Percentiles rank a stretch among this genome's conserved stretches.
These are phyloP conservation scores for Lydus trimaculatus DNA, from an alignment of 2,888 invertebrate species.

Conservation along the genomic window DNA sequence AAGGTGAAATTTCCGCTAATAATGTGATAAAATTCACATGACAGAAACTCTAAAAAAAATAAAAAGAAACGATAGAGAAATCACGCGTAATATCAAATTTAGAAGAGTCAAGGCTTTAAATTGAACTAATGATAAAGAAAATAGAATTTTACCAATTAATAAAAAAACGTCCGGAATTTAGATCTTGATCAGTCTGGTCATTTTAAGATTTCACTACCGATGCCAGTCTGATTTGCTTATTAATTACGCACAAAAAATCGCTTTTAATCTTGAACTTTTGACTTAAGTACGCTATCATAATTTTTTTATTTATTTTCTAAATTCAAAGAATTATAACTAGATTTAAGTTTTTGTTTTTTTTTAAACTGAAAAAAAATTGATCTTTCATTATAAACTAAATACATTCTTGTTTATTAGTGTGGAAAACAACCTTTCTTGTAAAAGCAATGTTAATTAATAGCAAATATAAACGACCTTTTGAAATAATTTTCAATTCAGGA, in stretches of 20 bases:
- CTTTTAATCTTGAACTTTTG: not conserved
- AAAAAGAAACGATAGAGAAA: not conserved
- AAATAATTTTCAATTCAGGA: conserved; percentile 21
- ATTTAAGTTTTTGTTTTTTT: too few species aligned
- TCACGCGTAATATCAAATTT: not conserved
- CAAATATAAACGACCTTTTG: conserved; percentile 9
- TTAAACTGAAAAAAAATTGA: not conserved
- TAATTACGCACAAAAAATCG: not conserved
- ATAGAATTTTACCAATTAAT: not conserved
- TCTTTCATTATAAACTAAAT: not conserved
- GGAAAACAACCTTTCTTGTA: not conserved
- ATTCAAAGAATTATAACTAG: not conserved
- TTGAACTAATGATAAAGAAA: not conserved
- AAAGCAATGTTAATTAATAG: not conserved
- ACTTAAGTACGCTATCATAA: not conserved
- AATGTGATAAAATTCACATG: not conserved
- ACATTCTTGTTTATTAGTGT: not conserved
- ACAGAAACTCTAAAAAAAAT: not conserved
- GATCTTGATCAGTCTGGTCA: not conserved
- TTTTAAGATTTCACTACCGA: not conserved
- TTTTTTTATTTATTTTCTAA: not conserved
- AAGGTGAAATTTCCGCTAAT: conserved; percentile 12
- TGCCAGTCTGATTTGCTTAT: not conserved
- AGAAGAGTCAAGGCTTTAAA: not conserved
- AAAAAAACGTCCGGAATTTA: not conserved